These are phyloP conservation scores for Clarias laeviceps DNA, from an alignment of 2,797 vertebrate species.

Conservation along the genomic window DNA sequence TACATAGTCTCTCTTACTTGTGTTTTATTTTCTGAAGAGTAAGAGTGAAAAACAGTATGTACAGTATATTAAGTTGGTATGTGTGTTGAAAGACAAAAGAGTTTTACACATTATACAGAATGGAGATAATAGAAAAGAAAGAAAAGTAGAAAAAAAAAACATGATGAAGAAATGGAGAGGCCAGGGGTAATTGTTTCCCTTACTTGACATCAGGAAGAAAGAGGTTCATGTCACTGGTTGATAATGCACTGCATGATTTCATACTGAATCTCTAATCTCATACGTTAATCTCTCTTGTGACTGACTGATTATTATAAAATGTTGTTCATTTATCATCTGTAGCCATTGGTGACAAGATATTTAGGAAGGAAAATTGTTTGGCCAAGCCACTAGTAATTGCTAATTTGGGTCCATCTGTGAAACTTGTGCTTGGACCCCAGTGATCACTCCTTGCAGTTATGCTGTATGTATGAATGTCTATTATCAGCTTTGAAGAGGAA, in stretches of 20 bases:
- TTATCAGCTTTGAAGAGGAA: constrained; percentile 3
- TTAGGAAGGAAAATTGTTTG: background rate
- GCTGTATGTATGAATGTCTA: background rate
- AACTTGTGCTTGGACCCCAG: background rate
- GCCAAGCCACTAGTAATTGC: constrained; percentile 6
- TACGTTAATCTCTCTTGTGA: background rate
- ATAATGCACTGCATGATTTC: constrained; percentile 50
- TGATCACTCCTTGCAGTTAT: background rate
- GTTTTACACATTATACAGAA: background rate
- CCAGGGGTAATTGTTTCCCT: background rate
- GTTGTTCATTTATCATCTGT: background rate
- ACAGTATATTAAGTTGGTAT: background rate
- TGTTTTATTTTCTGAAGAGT: constrained; percentile 3
- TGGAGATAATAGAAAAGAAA: background rate
- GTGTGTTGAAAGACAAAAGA: background rate
- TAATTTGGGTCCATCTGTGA: constrained; percentile 17
- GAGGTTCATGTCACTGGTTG: constrained; percentile 28
- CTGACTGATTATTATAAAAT: constrained; percentile 5
- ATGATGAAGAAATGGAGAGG: background rate
- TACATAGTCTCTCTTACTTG: constrained; percentile 10
- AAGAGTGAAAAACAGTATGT: constrained; percentile 25
- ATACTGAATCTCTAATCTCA: constrained; percentile 8
- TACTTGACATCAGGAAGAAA: constrained; percentile 20
- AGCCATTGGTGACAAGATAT: constrained; percentile 8
- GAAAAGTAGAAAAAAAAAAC: background rate